Conservation (phyloP, 1,140 invertebrate genomes). For the Ooceraea biroi region DNA sequence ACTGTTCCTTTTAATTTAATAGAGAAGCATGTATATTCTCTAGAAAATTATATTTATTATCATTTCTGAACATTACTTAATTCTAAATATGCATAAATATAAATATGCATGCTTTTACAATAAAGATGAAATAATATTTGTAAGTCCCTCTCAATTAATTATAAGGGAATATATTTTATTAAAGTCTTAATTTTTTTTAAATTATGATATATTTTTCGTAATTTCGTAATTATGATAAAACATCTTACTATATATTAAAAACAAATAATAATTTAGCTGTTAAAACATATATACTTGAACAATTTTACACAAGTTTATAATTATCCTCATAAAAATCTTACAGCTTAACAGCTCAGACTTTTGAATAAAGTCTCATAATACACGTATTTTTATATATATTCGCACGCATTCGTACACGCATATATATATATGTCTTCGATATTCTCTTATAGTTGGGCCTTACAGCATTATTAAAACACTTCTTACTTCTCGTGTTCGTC, state of each 20-base stretch:
- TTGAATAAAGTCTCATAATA: slow-evolving; percentile 43
- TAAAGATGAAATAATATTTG: background rate
- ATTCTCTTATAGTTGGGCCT: slow-evolving; percentile 42
- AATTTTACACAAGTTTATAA: slow-evolving; percentile 21
- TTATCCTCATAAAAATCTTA: slow-evolving; percentile 54
- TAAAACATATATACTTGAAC: slow-evolving; percentile 39
- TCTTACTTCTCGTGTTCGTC: slow-evolving; percentile 8
- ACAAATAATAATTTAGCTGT: slow-evolving; percentile 15
- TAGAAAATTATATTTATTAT: background rate
- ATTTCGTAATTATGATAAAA: slow-evolving; percentile 9
- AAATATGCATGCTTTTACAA: background rate
- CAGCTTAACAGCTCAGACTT: slow-evolving; percentile 36
- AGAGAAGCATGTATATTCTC: background rate
- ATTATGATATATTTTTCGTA: slow-evolving; percentile 14
- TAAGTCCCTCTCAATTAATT: background rate
- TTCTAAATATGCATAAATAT: background rate
- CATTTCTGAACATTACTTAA: background rate
- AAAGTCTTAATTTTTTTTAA: background rate
- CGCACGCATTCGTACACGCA: background rate
- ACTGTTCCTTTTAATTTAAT: slow-evolving; percentile 9
- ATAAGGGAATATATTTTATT: background rate
- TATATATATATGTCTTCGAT: slow-evolving; percentile 16
- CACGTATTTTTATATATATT: slow-evolving; percentile 20
- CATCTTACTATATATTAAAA: slow-evolving; percentile 10
- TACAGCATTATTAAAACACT: slow-evolving; percentile 54